These are phyloP conservation scores for Drosophila algonquin DNA, from an alignment of 2,888 invertebrate genomes.

Conservation along the genomic window DNA sequence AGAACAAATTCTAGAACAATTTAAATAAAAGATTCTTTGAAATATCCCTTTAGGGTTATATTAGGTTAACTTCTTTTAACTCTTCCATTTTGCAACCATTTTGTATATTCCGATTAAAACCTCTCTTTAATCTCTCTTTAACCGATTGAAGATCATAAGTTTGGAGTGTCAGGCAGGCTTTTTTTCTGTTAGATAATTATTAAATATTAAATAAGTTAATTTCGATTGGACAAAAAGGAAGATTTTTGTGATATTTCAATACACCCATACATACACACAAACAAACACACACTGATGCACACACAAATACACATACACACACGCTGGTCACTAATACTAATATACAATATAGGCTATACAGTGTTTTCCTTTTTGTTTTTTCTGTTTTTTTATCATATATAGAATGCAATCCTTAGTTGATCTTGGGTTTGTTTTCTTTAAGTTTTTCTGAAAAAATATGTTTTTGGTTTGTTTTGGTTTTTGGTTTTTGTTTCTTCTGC, in stretches of 20 bases:
- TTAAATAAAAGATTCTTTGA: too few species aligned
- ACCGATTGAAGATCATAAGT: not conserved
- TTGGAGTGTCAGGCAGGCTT: slow-evolving; percentile 27
- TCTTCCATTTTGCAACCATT: too few species aligned
- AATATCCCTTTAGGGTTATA: too few species aligned
- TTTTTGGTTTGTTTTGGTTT: slow-evolving; percentile 30
- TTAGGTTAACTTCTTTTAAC: too few species aligned
- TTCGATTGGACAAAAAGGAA: slow-evolving; percentile 60
- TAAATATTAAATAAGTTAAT: slow-evolving; percentile 24
- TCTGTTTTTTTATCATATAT: slow-evolving; percentile 37
- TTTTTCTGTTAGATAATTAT: not conserved
- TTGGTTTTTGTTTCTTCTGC: slow-evolving; percentile 43
- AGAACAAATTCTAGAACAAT: too few species aligned
- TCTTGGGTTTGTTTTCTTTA: slow-evolving; percentile 28
- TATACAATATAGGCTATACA: slow-evolving; percentile 64
- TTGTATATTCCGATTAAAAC: too few species aligned
- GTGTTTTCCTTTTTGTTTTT: slow-evolving; percentile 1
- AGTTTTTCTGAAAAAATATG: slow-evolving; percentile 78
- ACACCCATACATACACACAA: slow-evolving; percentile 57
- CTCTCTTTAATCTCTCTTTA: not conserved
- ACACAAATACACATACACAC: slow-evolving; percentile 45
- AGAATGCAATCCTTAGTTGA: slow-evolving; percentile 37
- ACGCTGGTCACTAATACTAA: slow-evolving; percentile 43
- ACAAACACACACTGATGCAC: slow-evolving; percentile 47
- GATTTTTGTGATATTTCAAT: slow-evolving; percentile 66